Evolutionary conservation across 2,888 invertebrate species (phyloP), one percentile per base, ranked within the genome.

Genomic region (Agrochola lota): DNA sequence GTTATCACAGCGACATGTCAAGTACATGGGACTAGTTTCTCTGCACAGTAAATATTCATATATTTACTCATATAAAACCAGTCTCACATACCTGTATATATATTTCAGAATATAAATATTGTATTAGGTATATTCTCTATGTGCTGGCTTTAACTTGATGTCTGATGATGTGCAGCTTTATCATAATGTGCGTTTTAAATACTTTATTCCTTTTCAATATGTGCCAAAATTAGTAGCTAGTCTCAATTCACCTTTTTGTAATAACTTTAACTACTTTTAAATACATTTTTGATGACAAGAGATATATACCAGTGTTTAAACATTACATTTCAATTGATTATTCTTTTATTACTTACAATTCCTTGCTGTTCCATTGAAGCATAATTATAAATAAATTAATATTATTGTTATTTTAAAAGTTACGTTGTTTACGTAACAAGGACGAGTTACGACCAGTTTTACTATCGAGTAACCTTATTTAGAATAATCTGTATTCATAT

Each of bases 351-450:
- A 96, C 96, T 96, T 95, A 96, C 96, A 95, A 96, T 95, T 95
- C 96, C 96, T 93, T 96, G 96, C 96, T 96, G 95, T 90, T 94
- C 95, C 94, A 92, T 92, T 90, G 95, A 94, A 90, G 96, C 96
- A 94, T 93, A 93, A 91, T 94, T 94, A 93, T 94, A 90, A 92
- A 90, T 91, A 90, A 93, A 80, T 77, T 82, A 75, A 84, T 74
- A 79, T 87, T 86, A 79, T 74, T 87, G 55, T 70, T 62, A 71
- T 82, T 69, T 71, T 62, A 30, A 71, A 82, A 62, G 78, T 78
- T 82, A 82, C 85, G 72, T 78, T 60, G 43, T 60, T 43, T n/a
- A 59, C 83, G 71, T 77, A 82, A 82, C 83, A 72, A 59, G 71
- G 66, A 60, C 52, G n/a, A 43, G 43, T 57, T 12, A 52, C 30